A percentile compares a stretch with the other conserved stretches of the same genome.
phyloP scores from a whole-genome alignment of 2,797 vertebrate genomes.

The Acridotheres tristis region DNA sequence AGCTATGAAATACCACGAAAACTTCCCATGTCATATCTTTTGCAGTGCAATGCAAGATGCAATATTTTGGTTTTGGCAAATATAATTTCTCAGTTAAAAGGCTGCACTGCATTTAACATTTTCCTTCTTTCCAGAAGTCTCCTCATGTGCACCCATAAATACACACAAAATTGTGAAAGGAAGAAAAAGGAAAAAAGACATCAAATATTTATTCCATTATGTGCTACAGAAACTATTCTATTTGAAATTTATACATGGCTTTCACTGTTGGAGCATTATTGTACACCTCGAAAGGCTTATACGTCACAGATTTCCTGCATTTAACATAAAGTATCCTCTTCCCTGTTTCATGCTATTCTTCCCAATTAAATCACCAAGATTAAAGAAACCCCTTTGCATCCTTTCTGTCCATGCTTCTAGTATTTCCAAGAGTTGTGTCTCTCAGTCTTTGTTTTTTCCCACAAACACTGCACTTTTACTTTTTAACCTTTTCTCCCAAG shows the following conservation, averaged over 20 bases:
- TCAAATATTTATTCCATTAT: background rate
- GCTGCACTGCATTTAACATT: background rate
- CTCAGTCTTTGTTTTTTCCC: background rate
- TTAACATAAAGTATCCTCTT: background rate
- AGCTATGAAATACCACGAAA: background rate
- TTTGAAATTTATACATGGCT: background rate
- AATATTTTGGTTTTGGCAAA: background rate
- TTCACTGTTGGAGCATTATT: background rate
- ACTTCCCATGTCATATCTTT: background rate
- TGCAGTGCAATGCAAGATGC: background rate
- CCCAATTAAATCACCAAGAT: background rate
- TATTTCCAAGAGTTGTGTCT: background rate
- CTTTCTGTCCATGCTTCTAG: background rate
- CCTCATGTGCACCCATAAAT: background rate
- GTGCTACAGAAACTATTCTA: background rate
- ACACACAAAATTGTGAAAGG: background rate
- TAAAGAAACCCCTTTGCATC: background rate
- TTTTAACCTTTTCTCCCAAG: background rate
- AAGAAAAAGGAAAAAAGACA: background rate
- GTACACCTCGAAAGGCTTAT: background rate
- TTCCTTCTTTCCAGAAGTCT: background rate
- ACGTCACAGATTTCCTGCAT: background rate
- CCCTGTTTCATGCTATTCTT: background rate
- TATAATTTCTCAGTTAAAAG: background rate
- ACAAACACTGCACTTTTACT: background rate